phyloP scores from a whole-genome alignment of 2,113 vertebrate species.

The Desmodus rotundus region DNA sequence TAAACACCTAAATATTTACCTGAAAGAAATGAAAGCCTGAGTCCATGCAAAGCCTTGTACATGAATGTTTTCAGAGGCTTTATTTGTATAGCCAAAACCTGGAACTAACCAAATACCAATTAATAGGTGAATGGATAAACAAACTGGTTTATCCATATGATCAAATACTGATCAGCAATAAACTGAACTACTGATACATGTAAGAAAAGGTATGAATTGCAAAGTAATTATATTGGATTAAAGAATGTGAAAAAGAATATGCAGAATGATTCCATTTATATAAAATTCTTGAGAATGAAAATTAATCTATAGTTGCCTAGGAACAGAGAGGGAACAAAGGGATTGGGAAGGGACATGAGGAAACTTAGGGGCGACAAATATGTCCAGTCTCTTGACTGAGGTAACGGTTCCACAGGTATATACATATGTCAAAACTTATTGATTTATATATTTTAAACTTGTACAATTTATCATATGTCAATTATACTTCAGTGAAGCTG shows the following conservation, averaged over 20 bases:
- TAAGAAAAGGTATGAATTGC: neutral
- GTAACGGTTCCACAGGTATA: neutral
- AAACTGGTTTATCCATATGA: neutral
- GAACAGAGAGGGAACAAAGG: neutral
- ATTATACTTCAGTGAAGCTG: neutral
- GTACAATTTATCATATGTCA: neutral
- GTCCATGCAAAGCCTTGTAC: neutral
- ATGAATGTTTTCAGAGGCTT: neutral
- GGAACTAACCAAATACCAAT: neutral
- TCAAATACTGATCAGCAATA: neutral
- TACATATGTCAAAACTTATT: neutral
- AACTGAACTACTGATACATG: neutral
- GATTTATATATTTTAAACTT: neutral
- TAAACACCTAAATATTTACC: neutral
- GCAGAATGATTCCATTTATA: neutral
- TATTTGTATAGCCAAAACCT: neutral
- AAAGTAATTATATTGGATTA: neutral
- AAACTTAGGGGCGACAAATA: neutral
- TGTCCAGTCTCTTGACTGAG: neutral
- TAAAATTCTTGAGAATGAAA: neutral
- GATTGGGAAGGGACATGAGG: neutral
- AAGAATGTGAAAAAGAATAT: conserved; percentile 7
- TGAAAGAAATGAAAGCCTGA: neutral
- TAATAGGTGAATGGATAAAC: neutral
- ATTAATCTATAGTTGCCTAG: neutral